These are phyloP conservation scores for Zeugodacus cucurbitae DNA, from an alignment of 1,140 invertebrate genomes.

Conservation along the genomic window DNA sequence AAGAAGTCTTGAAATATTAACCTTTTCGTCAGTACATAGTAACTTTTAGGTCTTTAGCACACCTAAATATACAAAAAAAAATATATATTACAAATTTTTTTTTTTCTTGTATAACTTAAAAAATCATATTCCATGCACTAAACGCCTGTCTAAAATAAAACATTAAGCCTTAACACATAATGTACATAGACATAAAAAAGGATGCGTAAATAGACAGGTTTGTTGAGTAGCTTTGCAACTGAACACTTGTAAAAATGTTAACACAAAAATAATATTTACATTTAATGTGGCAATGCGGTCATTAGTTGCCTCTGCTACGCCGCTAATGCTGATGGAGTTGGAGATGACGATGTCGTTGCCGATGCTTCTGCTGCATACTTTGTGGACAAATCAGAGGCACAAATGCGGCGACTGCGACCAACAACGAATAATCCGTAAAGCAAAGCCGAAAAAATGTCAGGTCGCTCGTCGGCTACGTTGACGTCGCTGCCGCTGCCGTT, in stretches of 20 bases:
- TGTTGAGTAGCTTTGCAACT: not conserved
- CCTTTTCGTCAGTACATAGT: too few relatives aligned
- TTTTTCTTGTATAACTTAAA: too few relatives aligned
- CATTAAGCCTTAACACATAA: too few relatives aligned
- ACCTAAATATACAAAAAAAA: too few relatives aligned
- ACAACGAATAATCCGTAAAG: slow-evolving; percentile 12
- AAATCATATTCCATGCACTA: too few relatives aligned
- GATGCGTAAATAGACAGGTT: not conserved
- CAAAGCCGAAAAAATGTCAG: slow-evolving; percentile 22
- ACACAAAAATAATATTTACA: slow-evolving; percentile 32
- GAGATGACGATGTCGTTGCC: not conserved
- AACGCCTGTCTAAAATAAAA: too few relatives aligned
- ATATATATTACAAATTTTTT: too few relatives aligned
- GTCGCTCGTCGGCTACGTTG: not conserved
- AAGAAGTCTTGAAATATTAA: too few relatives aligned
- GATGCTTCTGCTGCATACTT: not conserved
- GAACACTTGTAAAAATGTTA: slow-evolving; percentile 11
- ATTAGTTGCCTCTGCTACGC: not conserved
- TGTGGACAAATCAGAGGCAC: not conserved
- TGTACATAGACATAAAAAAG: not conserved
- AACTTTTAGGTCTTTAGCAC: too few relatives aligned
- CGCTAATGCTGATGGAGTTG: not conserved
- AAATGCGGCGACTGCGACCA: not conserved
- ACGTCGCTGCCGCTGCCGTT: not conserved
- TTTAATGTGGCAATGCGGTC: slow-evolving; percentile 31